These are phyloP conservation scores for Leuciscus idus DNA, from an alignment of 2,113 vertebrate species.

Conservation along the genomic window DNA sequence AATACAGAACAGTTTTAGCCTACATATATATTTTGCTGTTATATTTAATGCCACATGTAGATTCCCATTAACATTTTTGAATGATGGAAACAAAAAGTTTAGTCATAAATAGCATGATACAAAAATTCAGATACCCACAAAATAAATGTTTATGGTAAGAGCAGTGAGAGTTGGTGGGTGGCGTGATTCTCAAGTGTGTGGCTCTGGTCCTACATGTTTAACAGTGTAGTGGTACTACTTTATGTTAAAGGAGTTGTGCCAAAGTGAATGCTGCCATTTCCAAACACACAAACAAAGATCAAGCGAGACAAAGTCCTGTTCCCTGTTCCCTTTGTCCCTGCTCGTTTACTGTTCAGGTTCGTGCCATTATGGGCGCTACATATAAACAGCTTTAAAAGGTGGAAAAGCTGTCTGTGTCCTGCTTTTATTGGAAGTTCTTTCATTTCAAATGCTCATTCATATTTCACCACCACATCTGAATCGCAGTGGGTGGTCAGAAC, in stretches of 20 bases:
- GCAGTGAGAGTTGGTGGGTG: conserved; percentile 11
- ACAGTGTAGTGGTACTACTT: not conserved
- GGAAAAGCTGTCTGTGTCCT: not conserved
- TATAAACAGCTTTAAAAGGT: not conserved
- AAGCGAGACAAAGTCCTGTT: not conserved
- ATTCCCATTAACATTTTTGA: not conserved
- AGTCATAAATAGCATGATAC: not conserved
- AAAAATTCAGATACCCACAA: not conserved
- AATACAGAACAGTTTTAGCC: not conserved
- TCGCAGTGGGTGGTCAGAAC: conserved; percentile 22
- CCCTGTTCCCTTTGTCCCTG: not conserved
- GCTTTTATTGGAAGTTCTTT: not conserved
- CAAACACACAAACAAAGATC: not conserved
- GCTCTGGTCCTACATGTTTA: conserved; percentile 13
- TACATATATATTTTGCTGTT: not conserved
- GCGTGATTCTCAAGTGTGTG: not conserved
- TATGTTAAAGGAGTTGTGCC: not conserved
- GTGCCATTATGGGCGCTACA: not conserved
- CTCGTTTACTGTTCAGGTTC: not conserved
- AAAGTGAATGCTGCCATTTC: not conserved
- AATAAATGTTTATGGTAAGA: conserved; percentile 3
- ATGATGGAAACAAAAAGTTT: not conserved
- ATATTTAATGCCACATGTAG: not conserved
- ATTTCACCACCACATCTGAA: conserved; percentile 1
- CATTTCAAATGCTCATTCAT: conserved; percentile 7